A percentile compares a stretch with the other conserved stretches of the same genome.
phyloP scores from a whole-genome alignment of 2,113 vertebrate genomes.

The Lagopus leucura region DNA sequence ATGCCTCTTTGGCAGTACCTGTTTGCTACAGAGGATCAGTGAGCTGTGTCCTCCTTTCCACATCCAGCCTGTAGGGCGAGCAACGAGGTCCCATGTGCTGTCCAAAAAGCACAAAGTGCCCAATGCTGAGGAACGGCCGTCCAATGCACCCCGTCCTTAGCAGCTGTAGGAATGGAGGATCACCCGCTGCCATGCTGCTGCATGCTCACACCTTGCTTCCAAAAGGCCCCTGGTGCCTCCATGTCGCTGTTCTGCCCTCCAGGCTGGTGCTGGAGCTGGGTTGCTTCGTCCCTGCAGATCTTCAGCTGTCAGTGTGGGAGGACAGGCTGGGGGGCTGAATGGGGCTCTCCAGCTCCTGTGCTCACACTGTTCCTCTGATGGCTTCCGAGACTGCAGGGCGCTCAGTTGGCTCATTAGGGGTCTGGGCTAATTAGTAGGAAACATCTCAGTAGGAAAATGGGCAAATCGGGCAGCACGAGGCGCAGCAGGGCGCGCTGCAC shows the following conservation, averaged over 20 bases:
- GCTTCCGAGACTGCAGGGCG: conserved; percentile 20
- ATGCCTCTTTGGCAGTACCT: not conserved
- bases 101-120: not conserved
- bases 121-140: not conserved
- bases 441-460: conserved; percentile 38
- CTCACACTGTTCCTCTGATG: conserved; percentile 6
- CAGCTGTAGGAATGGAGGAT: not conserved
- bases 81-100: not conserved
- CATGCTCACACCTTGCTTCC: not conserved
- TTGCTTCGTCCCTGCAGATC: not conserved
- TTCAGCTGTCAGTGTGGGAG: accelerated
- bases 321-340: not conserved
- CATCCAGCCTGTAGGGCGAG: not conserved
- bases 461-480: not conserved
- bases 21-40: not conserved
- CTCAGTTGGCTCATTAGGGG: conserved; percentile 41
- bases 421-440: conserved; percentile 60
- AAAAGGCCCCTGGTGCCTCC: not conserved
- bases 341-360: not conserved
- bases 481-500: not conserved
- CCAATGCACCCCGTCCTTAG: not conserved
- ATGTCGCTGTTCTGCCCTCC: not conserved
- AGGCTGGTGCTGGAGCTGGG: not conserved
- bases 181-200: not conserved
- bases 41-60: not conserved